Percentiles rank a stretch among this genome's conserved stretches.
Evolutionary conservation across 2,113 vertebrate species (phyloP).

Genomic region (Abramis brama): DNA sequence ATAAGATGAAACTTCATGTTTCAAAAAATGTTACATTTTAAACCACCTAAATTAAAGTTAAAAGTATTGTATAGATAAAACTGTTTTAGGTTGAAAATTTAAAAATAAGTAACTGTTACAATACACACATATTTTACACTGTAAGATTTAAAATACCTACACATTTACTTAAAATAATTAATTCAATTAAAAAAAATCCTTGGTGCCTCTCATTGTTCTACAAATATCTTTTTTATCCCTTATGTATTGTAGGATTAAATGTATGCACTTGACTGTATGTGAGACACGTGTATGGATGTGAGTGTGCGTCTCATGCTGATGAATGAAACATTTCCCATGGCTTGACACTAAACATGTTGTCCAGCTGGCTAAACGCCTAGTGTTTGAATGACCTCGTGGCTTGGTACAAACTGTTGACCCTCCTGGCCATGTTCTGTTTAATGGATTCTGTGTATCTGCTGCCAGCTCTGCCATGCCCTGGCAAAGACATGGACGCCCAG

Average conservation of each 20-base stretch:
- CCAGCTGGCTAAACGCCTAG: conserved; percentile 7
- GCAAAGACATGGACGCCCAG: conserved; percentile 58
- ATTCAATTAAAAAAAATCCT: too few species aligned
- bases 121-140: neutral
- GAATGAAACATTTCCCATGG: conserved; percentile 21
- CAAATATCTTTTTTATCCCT: neutral
- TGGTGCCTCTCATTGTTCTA: neutral
- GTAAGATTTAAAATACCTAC: neutral
- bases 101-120: neutral
- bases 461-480: conserved; percentile 24
- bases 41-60: neutral
- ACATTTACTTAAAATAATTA: too few species aligned
- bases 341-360: conserved; percentile 21
- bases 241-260: neutral
- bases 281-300: conserved; percentile 1
- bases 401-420: conserved; percentile 43
- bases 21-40: neutral
- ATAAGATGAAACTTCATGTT: neutral
- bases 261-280: neutral
- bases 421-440: conserved; percentile 49
- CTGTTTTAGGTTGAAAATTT: neutral
- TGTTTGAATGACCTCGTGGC: conserved; percentile 18
- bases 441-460: conserved; percentile 31
- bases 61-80: neutral
- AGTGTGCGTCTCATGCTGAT: neutral